Percentiles rank a stretch among this genome's conserved stretches.
Conservation (phyloP, 92 coral and sea anemone genomes). For the Phenganax stokvisi region DNA sequence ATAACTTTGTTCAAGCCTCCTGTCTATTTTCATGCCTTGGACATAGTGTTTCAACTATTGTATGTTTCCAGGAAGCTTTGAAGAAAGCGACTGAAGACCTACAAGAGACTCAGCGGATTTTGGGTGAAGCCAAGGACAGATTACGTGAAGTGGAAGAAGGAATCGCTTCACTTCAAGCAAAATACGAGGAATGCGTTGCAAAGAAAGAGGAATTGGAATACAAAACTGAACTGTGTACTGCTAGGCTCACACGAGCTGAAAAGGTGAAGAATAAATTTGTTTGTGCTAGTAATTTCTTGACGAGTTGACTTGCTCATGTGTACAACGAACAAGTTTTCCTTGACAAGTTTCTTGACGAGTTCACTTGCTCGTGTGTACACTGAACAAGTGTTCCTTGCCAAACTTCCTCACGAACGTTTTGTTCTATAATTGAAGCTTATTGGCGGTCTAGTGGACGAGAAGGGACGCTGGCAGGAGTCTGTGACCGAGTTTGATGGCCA, state of each 20-base stretch:
- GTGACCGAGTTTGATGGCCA: slow-evolving; percentile 88
- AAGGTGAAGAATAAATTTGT: slow-evolving; percentile 53
- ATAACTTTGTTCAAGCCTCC: background rate
- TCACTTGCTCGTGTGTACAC: too few relatives aligned
- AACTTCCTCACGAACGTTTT: background rate
- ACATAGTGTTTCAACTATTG: background rate
- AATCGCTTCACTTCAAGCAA: slow-evolving; percentile 97
- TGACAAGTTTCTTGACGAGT: background rate
- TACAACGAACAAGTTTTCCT: too few relatives aligned
- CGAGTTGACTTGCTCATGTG: too few relatives aligned
- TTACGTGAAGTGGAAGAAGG: slow-evolving; percentile 95
- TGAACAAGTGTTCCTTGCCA: background rate
- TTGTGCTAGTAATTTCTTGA: background rate
- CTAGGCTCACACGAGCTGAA: slow-evolving; percentile 86
- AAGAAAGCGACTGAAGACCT: slow-evolving; percentile 92
- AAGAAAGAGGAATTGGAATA: slow-evolving; percentile 92
- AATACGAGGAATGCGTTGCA: slow-evolving; percentile 87
- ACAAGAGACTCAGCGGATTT: slow-evolving; percentile 88
- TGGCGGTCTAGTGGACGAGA: slow-evolving; percentile 95
- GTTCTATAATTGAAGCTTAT: slow-evolving; percentile 54
- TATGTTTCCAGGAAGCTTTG: slow-evolving; percentile 63
- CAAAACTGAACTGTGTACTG: slow-evolving; percentile 86
- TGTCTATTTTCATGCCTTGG: background rate
- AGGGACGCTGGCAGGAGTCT: slow-evolving; percentile 96
- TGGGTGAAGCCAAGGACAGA: slow-evolving; percentile 89